phyloP scores from a whole-genome alignment of 2,113 vertebrate genomes.

The Sander vitreus region DNA sequence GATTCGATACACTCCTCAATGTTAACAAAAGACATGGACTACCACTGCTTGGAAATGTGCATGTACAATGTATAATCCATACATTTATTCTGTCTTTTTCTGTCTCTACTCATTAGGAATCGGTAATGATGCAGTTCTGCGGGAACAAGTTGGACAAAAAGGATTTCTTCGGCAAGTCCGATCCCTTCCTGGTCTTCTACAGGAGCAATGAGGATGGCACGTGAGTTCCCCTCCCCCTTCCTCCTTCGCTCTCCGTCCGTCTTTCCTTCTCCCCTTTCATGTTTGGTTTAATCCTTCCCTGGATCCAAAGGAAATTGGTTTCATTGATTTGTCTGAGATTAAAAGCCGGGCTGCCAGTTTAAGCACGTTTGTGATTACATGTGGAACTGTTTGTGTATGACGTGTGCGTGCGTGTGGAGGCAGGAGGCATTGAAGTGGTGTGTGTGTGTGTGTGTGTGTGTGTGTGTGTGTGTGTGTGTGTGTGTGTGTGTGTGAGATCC shows the following conservation, averaged over 20 bases:
- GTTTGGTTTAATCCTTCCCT: slow-evolving; percentile 45
- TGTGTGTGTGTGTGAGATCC: slow-evolving; percentile 22
- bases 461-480: background rate
- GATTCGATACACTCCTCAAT: background rate
- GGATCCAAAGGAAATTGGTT: slow-evolving; percentile 68
- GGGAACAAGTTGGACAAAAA: slow-evolving; percentile 93
- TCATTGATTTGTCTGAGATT: slow-evolving; percentile 67
- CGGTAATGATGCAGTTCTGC: slow-evolving; percentile 92
- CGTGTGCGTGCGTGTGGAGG: background rate
- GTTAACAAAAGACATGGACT: background rate
- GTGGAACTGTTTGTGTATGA: slow-evolving; percentile 6
- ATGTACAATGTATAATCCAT: background rate
- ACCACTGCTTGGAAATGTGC: background rate
- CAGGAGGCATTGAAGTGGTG: slow-evolving; percentile 2
- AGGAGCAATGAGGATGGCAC: slow-evolving; percentile 92
- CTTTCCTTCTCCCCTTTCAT: slow-evolving; percentile 15
- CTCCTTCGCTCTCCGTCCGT: background rate
- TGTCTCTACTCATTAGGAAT: slow-evolving; percentile 80
- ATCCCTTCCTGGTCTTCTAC: slow-evolving; percentile 91
- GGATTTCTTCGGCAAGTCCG: slow-evolving; percentile 93
- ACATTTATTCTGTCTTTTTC: background rate
- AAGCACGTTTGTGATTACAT: slow-evolving; percentile 44
- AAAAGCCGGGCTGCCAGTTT: slow-evolving; percentile 39
- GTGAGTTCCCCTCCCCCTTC: slow-evolving; percentile 75
- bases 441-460: background rate